These are phyloP conservation scores for Megalops cyprinoides DNA, from an alignment of 2,797 vertebrate genomes.

Conservation along the genomic window DNA sequence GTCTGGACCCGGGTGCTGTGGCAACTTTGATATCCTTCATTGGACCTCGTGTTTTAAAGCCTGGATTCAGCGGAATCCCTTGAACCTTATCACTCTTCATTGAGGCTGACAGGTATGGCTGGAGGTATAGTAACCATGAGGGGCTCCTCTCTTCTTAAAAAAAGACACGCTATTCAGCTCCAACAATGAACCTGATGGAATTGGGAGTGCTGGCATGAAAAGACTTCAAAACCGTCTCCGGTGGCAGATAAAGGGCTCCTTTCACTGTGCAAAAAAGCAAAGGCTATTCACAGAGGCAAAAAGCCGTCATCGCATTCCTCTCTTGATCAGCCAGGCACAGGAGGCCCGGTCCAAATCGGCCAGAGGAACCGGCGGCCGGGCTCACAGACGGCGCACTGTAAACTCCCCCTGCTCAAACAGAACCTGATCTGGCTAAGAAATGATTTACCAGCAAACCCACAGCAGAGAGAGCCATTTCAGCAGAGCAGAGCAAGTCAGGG, in stretches of 20 bases:
- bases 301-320: slow-evolving; percentile 34
- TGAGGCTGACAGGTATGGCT: slow-evolving; percentile 28
- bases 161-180: slow-evolving; percentile 46
- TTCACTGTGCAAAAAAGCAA: slow-evolving; percentile 34
- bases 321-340: slow-evolving; percentile 32
- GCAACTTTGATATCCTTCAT: not conserved
- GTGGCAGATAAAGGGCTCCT: slow-evolving; percentile 53
- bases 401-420: slow-evolving; percentile 35
- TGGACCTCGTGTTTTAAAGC: not conserved
- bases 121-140: slow-evolving; percentile 23
- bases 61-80: slow-evolving; percentile 17
- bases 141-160: slow-evolving; percentile 41
- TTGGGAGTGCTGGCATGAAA: slow-evolving; percentile 48
- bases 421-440: slow-evolving; percentile 10
- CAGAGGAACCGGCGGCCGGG: slow-evolving; percentile 21
- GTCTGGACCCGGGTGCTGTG: not conserved
- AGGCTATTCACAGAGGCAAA: slow-evolving; percentile 29
- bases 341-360: not conserved
- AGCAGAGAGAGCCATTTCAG: not conserved
- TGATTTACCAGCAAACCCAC: no score
- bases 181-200: slow-evolving; percentile 53
- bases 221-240: slow-evolving; percentile 46
- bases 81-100: slow-evolving; percentile 27
- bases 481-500: not conserved
- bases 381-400: not conserved